Evolutionary conservation across 2,888 invertebrate genomes (phyloP).

Genomic region (Hemaris fuciformis): DNA sequence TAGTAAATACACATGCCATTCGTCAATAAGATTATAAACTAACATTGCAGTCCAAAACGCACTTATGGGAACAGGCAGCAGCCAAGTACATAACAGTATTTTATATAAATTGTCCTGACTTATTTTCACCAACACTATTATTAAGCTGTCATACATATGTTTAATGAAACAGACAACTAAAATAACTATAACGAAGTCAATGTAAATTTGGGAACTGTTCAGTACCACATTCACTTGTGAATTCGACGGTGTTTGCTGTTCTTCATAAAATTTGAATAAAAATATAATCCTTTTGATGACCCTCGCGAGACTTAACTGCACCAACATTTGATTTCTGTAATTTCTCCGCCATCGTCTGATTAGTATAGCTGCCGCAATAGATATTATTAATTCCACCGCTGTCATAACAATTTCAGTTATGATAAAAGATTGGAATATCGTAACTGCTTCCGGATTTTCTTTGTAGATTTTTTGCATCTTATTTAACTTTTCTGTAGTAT

Average conservation of each 20-base stretch:
- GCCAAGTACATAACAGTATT: constrained; percentile 58
- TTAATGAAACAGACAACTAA: constrained; percentile 68
- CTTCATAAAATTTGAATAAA: constrained; percentile 46
- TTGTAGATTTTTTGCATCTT: constrained; percentile 14
- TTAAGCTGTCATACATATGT: constrained; percentile 70
- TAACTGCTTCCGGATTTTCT: constrained; percentile 18
- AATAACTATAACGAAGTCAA: constrained; percentile 65
- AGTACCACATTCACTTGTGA: constrained; percentile 29
- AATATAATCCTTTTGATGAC: constrained; percentile 60
- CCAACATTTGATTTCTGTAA: constrained; percentile 72
- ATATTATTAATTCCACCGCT: constrained; percentile 57
- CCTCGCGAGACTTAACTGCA: constrained; percentile 65
- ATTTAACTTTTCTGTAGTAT: background rate
- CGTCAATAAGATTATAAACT: constrained; percentile 31
- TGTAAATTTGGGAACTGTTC: constrained; percentile 52
- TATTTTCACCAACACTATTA: constrained; percentile 64
- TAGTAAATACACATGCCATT: constrained; percentile 50
- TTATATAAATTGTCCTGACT: constrained; percentile 54
- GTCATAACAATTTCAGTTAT: constrained; percentile 67
- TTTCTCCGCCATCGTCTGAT: constrained; percentile 66
- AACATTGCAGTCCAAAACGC: constrained; percentile 42
- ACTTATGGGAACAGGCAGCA: constrained; percentile 56
- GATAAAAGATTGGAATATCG: constrained; percentile 54
- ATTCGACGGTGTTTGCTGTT: constrained; percentile 28
- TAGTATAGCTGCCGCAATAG: constrained; percentile 57